A percentile compares a stretch with the other conserved stretches of the same genome.
phyloP scores from a whole-genome alignment of 2,113 vertebrate genomes.

The Atrichornis clamosus region DNA sequence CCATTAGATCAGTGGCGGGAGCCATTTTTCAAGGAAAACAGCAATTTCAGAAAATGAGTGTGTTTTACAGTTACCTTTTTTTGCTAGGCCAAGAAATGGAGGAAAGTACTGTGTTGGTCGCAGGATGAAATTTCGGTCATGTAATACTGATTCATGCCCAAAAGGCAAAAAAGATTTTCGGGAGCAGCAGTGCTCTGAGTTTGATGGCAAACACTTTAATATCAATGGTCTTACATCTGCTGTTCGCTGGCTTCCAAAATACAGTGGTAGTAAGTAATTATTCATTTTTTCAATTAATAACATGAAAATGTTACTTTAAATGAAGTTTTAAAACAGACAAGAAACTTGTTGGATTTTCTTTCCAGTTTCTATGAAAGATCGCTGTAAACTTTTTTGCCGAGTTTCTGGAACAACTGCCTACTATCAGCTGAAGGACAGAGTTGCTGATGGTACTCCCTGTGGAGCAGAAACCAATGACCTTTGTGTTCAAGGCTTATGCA shows the following conservation, averaged over 20 bases:
- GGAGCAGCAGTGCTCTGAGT: slow-evolving; percentile 92
- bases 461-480: slow-evolving; percentile 91
- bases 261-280: slow-evolving; percentile 91
- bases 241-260: slow-evolving; percentile 95
- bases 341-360: slow-evolving; percentile 54
- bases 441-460: slow-evolving; percentile 91
- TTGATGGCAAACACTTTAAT: slow-evolving; percentile 94
- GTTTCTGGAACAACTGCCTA: slow-evolving; percentile 90
- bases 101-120: slow-evolving; percentile 94
- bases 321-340: background rate
- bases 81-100: slow-evolving; percentile 86
- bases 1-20: background rate
- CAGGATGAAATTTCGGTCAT: slow-evolving; percentile 96
- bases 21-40: background rate
- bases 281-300: background rate
- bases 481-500: slow-evolving; percentile 97
- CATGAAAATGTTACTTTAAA: background rate
- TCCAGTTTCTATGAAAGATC: slow-evolving; percentile 94
- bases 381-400: slow-evolving; percentile 96
- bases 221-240: slow-evolving; percentile 90
- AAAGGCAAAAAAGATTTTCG: slow-evolving; percentile 88
- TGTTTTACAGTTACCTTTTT: slow-evolving; percentile 46
- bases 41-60: background rate
- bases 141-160: slow-evolving; percentile 92
- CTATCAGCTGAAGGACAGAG: slow-evolving; percentile 93